Base-by-base conservation (phyloP, 1,140 invertebrate genomes). In the Drosophila ohnishii region DNA sequence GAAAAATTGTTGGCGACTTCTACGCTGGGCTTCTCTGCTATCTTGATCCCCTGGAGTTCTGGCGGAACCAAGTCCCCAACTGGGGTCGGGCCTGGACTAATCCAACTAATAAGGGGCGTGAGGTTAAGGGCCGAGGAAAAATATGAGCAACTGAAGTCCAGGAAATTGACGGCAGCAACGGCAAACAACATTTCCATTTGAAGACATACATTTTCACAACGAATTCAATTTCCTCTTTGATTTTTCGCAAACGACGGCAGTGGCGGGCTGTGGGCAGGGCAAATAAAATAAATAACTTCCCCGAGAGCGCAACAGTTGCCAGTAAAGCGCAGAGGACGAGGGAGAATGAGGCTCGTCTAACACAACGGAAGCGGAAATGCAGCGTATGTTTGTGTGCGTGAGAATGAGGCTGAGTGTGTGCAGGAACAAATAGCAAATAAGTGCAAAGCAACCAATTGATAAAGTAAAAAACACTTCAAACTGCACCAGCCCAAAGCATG, bases 211-310 rank as follows among this genome's bases (percentile, higher is more conserved):
- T 88, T 88, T 88, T 88, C 77, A 66, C 84, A 88, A 88, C 84
- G 83, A 88, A 88, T 88, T 88, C 84, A 88, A 88, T 88, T 88
- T 88, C 84, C 84, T 88, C 84, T 84, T 88, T 88, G 84, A 88
- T 88, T 88, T 75, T 88, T 80, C 80, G 84, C 80, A 88, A 88
- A 73, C 84, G 80, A 88, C 51, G 19, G 79, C 75, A 72, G 72
- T 63, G 58, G 56, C 47, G 62, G 65, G 40, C 60, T 39, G 60
- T 72, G 75, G 75, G 71, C 50, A 74, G 60, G 62, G 84, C 80
- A 88, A 88, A 88, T 88, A 88, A 88, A 88, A 88, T 88, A 88
- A 88, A 88, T 88, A 88, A 88, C 84, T 88, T 88, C 70, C 80
- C 74, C 65, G 58, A 78, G 69, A 78, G 84, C 80, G 84, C 84